Conservation (phyloP, 1,140 invertebrate genomes). For the Elysia chlorotica region DNA sequence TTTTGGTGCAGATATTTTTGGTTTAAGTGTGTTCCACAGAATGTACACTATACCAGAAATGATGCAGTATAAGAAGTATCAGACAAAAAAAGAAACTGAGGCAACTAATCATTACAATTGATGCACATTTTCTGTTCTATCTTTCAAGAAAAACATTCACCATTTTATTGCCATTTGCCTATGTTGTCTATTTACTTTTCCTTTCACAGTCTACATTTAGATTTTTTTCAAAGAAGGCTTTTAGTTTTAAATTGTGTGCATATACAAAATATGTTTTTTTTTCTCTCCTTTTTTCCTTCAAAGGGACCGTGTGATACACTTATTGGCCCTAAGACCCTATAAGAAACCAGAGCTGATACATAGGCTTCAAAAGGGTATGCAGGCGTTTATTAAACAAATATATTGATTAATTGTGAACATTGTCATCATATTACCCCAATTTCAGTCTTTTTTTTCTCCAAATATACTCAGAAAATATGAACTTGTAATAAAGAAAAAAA, state of each 20-base stretch:
- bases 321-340: conserved; percentile 87
- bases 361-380: conserved; percentile 78
- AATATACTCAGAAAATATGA: no score
- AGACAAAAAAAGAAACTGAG: neutral
- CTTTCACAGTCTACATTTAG: neutral
- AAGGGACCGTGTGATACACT: conserved; percentile 89
- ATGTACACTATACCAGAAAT: no score
- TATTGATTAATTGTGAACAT: neutral
- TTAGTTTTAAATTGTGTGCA: neutral
- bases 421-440: no score
- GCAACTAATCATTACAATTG: no score
- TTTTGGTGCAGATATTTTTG: no score
- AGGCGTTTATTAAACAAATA: neutral
- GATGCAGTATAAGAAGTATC: neutral
- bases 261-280: no score
- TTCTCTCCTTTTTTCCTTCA: conserved; percentile 33
- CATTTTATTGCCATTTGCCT: neutral
- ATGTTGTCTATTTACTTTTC: neutral
- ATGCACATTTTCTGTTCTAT: neutral
- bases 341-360: conserved; percentile 89
- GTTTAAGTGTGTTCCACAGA: no score
- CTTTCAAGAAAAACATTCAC: neutral
- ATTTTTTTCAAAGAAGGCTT: neutral
- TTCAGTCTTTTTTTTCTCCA: no score
- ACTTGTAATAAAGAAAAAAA: no score